These are phyloP conservation scores for Triplophysa bombifrons DNA, from an alignment of 2,797 vertebrate species.

Conservation along the genomic window DNA sequence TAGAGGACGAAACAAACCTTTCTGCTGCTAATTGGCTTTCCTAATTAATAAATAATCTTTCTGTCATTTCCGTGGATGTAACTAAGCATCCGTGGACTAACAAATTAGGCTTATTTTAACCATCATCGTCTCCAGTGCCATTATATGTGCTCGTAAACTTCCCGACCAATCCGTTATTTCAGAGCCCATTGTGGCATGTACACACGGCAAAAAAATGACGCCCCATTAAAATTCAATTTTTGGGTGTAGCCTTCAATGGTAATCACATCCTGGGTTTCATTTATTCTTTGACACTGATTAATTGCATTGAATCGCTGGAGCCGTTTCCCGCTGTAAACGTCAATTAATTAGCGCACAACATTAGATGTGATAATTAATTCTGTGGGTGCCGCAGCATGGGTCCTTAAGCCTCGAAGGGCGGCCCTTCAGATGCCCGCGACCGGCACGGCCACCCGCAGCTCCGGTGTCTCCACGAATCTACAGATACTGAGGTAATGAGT, in stretches of 20 bases:
- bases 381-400: constrained; percentile 64
- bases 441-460: constrained; percentile 51
- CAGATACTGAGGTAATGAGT: constrained; percentile 11
- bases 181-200: constrained; percentile 48
- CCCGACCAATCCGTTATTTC: constrained; percentile 31
- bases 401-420: constrained; percentile 45
- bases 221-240: constrained; percentile 68
- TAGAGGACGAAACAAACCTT: constrained; percentile 28
- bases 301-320: constrained; percentile 70
- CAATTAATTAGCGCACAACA: constrained; percentile 78
- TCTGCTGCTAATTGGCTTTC: constrained; percentile 24
- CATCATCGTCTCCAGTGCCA: constrained; percentile 25
- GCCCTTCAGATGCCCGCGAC: constrained; percentile 53
- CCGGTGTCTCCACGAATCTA: not conserved
- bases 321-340: constrained; percentile 73
- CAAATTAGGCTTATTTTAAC: not conserved
- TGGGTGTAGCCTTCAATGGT: constrained; percentile 58
- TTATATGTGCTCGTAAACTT: not conserved
- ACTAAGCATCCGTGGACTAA: constrained; percentile 24
- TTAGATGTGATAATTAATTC: constrained; percentile 78
- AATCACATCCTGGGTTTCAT: constrained; percentile 71
- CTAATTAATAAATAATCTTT: constrained; percentile 11
- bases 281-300: constrained; percentile 74
- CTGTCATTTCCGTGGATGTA: constrained; percentile 9
- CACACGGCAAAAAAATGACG: constrained; percentile 42